Percentiles rank a stretch among this genome's conserved stretches.
Evolutionary conservation across 2,888 invertebrate genomes (phyloP).

Genomic region (Drosophila stalkeri): DNA sequence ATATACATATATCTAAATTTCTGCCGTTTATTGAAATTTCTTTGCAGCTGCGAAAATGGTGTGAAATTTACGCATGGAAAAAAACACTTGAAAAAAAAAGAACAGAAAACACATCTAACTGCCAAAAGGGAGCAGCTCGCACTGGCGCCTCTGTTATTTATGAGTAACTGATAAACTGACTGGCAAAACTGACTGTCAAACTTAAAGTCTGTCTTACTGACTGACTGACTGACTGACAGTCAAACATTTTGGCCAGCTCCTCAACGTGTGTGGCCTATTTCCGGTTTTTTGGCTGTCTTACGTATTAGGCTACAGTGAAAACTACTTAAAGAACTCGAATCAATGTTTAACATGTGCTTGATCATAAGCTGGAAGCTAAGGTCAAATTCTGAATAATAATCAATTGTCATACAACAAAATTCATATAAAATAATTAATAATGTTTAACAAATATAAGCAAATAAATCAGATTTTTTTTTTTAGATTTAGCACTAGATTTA

Average conservation of each 20-base stretch:
- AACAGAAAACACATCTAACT: constrained; percentile 3
- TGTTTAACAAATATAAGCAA: not conserved
- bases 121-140: constrained; percentile 23
- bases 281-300: constrained; percentile 3
- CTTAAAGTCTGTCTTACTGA: constrained; percentile 14
- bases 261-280: constrained; percentile 57
- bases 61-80: constrained; percentile 61
- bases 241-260: constrained; percentile 29
- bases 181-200: constrained; percentile 17
- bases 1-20: not conserved
- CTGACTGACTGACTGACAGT: constrained; percentile 29
- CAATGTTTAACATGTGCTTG: not conserved
- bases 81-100: constrained; percentile 21
- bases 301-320: constrained; percentile 16
- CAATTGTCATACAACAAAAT: not conserved
- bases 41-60: constrained; percentile 59
- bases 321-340: not conserved
- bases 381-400: not conserved
- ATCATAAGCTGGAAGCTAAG: not conserved
- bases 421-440: not conserved
- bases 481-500: not conserved
- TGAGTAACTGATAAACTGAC: constrained; percentile 55
- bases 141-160: constrained; percentile 60
- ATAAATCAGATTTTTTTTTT: not conserved
- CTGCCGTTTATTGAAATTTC: constrained; percentile 52